Conservation (phyloP, 2,888 invertebrate genomes). For the Dromius quadrimaculatus region DNA sequence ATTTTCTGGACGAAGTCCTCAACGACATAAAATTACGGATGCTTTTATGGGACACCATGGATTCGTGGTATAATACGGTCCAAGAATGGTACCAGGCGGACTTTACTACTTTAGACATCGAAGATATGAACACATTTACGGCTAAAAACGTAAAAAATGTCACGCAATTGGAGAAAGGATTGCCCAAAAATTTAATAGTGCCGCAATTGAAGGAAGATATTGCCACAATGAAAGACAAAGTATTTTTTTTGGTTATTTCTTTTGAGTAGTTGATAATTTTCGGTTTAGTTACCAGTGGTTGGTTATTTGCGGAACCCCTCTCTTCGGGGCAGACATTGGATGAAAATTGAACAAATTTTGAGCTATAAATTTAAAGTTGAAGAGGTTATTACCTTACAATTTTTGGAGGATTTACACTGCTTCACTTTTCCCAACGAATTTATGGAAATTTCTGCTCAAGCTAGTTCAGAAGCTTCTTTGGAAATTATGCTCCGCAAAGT, state of each 20-base stretch:
- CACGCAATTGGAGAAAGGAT: constrained; percentile 84
- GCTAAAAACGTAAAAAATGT: constrained; percentile 79
- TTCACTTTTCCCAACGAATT: constrained; percentile 80
- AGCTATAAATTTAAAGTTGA: constrained; percentile 81
- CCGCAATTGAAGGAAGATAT: constrained; percentile 82
- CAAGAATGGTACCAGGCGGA: constrained; percentile 75
- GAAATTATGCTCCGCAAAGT: constrained; percentile 81
- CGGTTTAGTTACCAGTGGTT: constrained; percentile 77
- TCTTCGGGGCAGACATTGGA: constrained; percentile 85
- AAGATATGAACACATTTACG: constrained; percentile 77
- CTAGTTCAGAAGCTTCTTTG: constrained; percentile 87
- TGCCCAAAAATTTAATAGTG: constrained; percentile 84
- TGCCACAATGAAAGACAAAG: constrained; percentile 83
- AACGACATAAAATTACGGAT: constrained; percentile 84
- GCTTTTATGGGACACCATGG: constrained; percentile 83
- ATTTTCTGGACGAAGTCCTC: constrained; percentile 83
- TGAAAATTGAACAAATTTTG: constrained; percentile 81
- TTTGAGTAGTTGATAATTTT: constrained; percentile 18
- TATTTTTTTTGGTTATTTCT: constrained; percentile 59
- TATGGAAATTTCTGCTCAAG: constrained; percentile 88
- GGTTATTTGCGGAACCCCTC: constrained; percentile 84
- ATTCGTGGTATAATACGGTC: constrained; percentile 78
- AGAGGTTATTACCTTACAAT: constrained; percentile 74
- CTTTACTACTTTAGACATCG: constrained; percentile 77
- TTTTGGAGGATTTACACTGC: constrained; percentile 79